Base-by-base conservation (phyloP, 2,888 invertebrate genomes). In the Hermaeophaga mercurialis region DNA sequence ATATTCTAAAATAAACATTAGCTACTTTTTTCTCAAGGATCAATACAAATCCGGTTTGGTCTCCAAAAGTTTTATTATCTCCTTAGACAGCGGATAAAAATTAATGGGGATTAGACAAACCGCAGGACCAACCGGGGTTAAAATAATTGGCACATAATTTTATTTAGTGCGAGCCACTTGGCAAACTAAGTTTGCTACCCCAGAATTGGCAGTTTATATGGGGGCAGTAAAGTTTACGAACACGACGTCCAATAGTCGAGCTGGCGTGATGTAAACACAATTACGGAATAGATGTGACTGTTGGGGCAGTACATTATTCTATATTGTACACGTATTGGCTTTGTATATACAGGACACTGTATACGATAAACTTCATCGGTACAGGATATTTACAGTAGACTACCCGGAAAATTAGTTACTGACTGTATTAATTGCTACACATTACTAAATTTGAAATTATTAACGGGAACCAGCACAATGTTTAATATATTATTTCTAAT, bases 281-380 rank as follows among this genome's bases (percentile, higher is more conserved):
- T 70, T 70, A 70, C 67, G 54, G 66, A 67, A 69, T 69, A 66
- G 67, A 70, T 70, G 70, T 63, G 68, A 66, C 68, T 68, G 65
- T 61, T 62, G 66, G 66, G 68, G 63, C 64, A 65, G 60, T 60
- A 65, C 67, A 69, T 69, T 69, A 70, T 69, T 69, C 63, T 63
- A 64, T 64, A 67, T 65, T 65, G 68, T 66, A 63, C 65, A 64
- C 60, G 65, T 66, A 69, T 67, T 69, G 70, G 63, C 62, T 58
- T 58, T 62, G 63, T 65, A 63, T 64, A 64, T 47, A 33, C 52
- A 52, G 56, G 56, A 50, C 60, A 56, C 56, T 41, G 48, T 57
- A 52, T 59, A 59, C 62, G 54, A 64, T 62, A 61, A 62, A 64
- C 60, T 58, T 56, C 54, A 28, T 41, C 39, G 38, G 49, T 43